Conservation (phyloP, 2,113 vertebrate genomes). For the Calypte anna region DNA sequence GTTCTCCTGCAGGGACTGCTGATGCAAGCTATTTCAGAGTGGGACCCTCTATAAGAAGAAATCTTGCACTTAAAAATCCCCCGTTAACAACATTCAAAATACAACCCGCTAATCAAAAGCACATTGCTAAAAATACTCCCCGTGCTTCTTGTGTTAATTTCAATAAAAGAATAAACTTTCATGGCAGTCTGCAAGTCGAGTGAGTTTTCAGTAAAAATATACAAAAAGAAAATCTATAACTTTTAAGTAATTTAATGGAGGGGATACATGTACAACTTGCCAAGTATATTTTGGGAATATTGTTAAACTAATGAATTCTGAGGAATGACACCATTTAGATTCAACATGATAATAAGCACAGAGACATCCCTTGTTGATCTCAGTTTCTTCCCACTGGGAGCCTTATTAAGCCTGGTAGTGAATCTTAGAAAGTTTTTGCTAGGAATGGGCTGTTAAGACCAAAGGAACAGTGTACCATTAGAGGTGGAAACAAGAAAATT, state of each 20-base stretch:
- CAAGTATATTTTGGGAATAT: conserved; percentile 59
- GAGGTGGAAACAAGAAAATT: conserved; percentile 28
- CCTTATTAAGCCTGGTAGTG: conserved; percentile 59
- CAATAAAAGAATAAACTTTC: conserved; percentile 56
- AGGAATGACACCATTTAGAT: conserved; percentile 59
- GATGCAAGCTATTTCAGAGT: conserved; percentile 14
- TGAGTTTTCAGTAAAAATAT: conserved; percentile 45
- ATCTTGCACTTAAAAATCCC: conserved; percentile 22
- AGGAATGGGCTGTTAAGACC: conserved; percentile 42
- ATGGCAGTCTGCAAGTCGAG: background rate
- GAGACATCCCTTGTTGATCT: conserved; percentile 66
- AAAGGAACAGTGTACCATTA: conserved; percentile 25
- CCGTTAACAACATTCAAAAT: conserved; percentile 42
- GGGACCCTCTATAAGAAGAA: conserved; percentile 22
- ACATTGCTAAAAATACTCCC: conserved; percentile 50
- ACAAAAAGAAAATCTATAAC: conserved; percentile 43
- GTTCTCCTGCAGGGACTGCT: background rate
- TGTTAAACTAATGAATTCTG: conserved; percentile 71
- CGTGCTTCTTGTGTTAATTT: conserved; percentile 49
- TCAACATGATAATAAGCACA: conserved; percentile 59
- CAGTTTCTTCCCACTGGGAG: conserved; percentile 59
- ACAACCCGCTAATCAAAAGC: conserved; percentile 52
- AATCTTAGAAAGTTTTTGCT: conserved; percentile 54
- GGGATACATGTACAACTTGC: conserved; percentile 44
- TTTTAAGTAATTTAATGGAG: conserved; percentile 45